A percentile compares a stretch with the other conserved stretches of the same genome.
Conservation (phyloP, 1,140 invertebrate genomes). For the Drosophila obscura region DNA sequence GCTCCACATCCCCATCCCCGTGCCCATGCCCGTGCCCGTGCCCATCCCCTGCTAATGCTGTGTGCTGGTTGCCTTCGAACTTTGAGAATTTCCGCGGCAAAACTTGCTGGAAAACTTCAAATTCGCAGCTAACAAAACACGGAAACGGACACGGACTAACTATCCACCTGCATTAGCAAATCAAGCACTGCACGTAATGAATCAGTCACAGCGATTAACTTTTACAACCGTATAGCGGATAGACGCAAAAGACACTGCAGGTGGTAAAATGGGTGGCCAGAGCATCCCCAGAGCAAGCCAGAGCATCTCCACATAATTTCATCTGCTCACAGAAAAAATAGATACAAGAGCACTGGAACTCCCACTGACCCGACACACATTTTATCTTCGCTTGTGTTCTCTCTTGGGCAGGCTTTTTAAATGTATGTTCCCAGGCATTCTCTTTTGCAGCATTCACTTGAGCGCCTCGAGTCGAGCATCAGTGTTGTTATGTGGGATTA, state of each 20-base stretch:
- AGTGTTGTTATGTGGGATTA: too few species aligned
- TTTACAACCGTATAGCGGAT: slow-evolving; percentile 47
- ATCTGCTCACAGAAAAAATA: too few species aligned
- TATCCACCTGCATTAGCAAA: slow-evolving; percentile 60
- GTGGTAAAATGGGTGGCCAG: slow-evolving; percentile 3
- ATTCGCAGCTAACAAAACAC: slow-evolving; percentile 50
- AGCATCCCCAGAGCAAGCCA: too few species aligned
- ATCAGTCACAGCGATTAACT: slow-evolving; percentile 75
- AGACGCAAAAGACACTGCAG: slow-evolving; percentile 35
- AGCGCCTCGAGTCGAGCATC: too few species aligned
- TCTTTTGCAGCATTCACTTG: too few species aligned
- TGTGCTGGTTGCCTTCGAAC: slow-evolving; percentile 36
- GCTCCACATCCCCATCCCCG: slow-evolving; percentile 7
- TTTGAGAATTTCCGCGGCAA: slow-evolving; percentile 63
- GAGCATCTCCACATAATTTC: too few species aligned
- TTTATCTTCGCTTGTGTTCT: too few species aligned
- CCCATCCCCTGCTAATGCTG: slow-evolving; percentile 5
- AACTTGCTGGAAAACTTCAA: slow-evolving; percentile 62
- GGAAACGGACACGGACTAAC: slow-evolving; percentile 24
- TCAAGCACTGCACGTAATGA: slow-evolving; percentile 74
- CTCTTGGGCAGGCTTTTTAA: too few species aligned
- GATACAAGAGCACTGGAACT: too few species aligned
- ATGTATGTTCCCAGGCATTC: too few species aligned
- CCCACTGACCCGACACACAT: too few species aligned
- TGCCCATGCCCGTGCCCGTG: neutral